Percentiles rank a stretch among this genome's conserved stretches.
These are phyloP conservation scores for Dreissena polymorpha DNA, from an alignment of 1,140 invertebrate genomes.

Conservation along the genomic window DNA sequence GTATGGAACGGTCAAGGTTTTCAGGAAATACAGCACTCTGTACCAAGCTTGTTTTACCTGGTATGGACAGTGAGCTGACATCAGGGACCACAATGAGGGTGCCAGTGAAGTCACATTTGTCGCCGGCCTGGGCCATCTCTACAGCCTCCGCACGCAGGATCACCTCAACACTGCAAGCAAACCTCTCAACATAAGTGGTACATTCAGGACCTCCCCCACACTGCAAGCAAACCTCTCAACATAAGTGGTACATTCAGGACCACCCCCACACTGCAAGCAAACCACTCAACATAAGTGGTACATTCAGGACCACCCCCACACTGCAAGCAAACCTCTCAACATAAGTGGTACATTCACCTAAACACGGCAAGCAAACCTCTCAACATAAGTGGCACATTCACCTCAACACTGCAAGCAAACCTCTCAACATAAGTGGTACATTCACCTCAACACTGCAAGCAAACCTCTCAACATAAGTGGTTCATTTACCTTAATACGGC, in stretches of 20 bases:
- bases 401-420: too few relatives aligned
- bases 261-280: slow-evolving; percentile 89
- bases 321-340: slow-evolving; percentile 80
- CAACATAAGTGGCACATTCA: too few relatives aligned
- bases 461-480: too few relatives aligned
- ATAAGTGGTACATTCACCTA: not conserved
- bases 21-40: too few relatives aligned
- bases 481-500: too few relatives aligned
- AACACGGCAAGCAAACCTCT: too few relatives aligned
- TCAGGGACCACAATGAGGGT: slow-evolving; percentile 99
- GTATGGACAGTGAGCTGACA: slow-evolving; percentile 91
- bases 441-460: too few relatives aligned
- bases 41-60: too few relatives aligned
- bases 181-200: not conserved
- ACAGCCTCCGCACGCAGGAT: slow-evolving; percentile 98
- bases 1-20: too few relatives aligned
- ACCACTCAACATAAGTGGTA: not conserved
- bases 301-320: slow-evolving; percentile 86
- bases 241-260: not conserved
- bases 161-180: slow-evolving; percentile 90
- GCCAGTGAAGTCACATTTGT: slow-evolving; percentile 96
- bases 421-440: too few relatives aligned
- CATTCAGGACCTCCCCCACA: slow-evolving; percentile 86
- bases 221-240: slow-evolving; percentile 80
- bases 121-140: slow-evolving; percentile 95